These are phyloP conservation scores for Ophraella communa DNA, from an alignment of 2,888 invertebrate species.

Conservation along the genomic window DNA sequence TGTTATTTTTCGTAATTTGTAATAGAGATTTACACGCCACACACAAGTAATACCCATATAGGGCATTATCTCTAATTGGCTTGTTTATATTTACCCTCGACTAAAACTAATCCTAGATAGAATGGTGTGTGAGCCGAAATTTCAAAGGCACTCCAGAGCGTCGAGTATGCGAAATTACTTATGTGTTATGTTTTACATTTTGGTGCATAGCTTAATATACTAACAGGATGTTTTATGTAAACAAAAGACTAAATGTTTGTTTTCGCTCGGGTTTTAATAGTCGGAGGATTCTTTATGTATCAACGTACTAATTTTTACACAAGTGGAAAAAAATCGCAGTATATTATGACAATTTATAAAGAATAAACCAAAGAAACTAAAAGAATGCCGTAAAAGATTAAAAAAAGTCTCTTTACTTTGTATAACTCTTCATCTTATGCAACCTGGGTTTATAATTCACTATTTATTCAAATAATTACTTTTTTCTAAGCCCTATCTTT, in stretches of 20 bases:
- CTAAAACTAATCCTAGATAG: conserved; percentile 19
- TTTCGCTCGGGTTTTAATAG: neutral
- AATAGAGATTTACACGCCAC: conserved; percentile 27
- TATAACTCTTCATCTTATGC: too few relatives aligned
- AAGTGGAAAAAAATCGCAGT: too few relatives aligned
- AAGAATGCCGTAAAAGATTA: too few relatives aligned
- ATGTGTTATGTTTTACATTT: neutral
- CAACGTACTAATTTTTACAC: too few relatives aligned
- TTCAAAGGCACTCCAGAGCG: neutral
- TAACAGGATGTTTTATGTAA: conserved; percentile 1
- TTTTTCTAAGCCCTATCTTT: too few relatives aligned
- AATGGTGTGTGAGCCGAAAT: neutral
- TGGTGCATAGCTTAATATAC: conserved; percentile 1
- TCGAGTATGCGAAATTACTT: conserved; percentile 3
- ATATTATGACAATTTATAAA: too few relatives aligned
- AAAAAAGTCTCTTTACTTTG: too few relatives aligned
- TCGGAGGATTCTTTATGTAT: neutral
- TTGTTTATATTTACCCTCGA: conserved; percentile 33
- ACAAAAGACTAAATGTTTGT: neutral
- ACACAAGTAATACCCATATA: conserved; percentile 38
- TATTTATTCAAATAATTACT: too few relatives aligned
- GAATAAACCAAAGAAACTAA: too few relatives aligned
- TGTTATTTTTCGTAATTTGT: too few relatives aligned
- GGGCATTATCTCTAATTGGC: conserved; percentile 42
- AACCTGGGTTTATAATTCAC: too few relatives aligned